These are phyloP conservation scores for Balearica regulorum DNA, from an alignment of 2,797 vertebrate genomes.

Conservation along the genomic window DNA sequence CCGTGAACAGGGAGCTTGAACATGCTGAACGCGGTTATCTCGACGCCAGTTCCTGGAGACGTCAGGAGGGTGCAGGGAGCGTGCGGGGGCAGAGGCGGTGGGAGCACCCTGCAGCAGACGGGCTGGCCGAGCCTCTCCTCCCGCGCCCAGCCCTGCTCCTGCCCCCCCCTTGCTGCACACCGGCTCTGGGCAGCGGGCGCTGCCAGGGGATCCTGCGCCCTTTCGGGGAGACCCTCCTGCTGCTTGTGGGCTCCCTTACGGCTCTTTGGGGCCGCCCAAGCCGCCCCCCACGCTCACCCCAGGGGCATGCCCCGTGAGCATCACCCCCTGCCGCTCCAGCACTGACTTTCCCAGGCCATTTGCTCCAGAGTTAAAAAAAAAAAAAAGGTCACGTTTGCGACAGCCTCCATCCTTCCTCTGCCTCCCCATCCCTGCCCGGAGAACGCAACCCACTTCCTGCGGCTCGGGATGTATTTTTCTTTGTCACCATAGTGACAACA, in stretches of 20 bases:
- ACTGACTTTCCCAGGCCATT: neutral
- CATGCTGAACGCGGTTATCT: neutral
- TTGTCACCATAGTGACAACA: neutral
- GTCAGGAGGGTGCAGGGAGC: neutral
- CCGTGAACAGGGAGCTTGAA: neutral
- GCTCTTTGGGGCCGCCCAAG: neutral
- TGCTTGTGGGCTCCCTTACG: neutral
- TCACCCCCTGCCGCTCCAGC: neutral
- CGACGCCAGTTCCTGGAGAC: neutral
- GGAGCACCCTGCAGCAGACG: neutral
- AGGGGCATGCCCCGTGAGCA: neutral
- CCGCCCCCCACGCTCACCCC: neutral
- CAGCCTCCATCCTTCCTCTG: neutral
- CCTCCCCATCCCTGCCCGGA: neutral
- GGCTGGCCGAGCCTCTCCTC: neutral
- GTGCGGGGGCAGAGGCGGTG: fast-evolving
- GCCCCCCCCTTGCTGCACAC: neutral
- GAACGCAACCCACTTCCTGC: neutral
- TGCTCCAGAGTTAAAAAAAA: neutral
- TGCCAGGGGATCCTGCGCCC: fast-evolving
- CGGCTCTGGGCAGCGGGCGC: neutral
- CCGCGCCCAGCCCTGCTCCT: neutral
- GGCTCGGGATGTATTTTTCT: slow-evolving; percentile 27
- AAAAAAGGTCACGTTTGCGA: neutral
- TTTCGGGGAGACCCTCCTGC: neutral